Base-by-base conservation (phyloP, 1,140 invertebrate species). In the Limonius californicus region DNA sequence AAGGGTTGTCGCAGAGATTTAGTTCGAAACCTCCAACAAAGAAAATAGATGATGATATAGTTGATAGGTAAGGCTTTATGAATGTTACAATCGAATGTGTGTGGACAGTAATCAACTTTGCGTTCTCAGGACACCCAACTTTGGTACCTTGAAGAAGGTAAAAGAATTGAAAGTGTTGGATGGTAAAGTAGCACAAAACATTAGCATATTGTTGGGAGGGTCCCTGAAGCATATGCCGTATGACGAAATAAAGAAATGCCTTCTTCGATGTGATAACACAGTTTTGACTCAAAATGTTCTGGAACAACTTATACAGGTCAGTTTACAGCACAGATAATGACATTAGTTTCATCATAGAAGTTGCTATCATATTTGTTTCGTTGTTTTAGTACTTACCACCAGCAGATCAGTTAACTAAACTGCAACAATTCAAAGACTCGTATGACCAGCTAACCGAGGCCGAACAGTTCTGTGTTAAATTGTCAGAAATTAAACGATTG, bases 381-480 rank as follows among this genome's bases (percentile, higher is more conserved):
- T n/a, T n/a, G 3, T 50, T 59, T 9, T 84, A 93, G 74, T 95
- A 95, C 76, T 81, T 98, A 59, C 97, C 97, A 47, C 88, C 88
- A 60, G 87, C 90, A 54, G 94, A 97, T 70, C 89, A 95, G 68
- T 79, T 99, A 2, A 90, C 90, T 47, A 87, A 90, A 69, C 74
- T 98, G 3, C 84, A 91, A 45, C 87, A 89, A 60, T 84, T 90
- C 57, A 89, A 91, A 72, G 85, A 89, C 39, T 85, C 88, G 39
- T 86, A 87, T 64, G 84, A 92, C 30, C 89, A 95, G 18, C 75
- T 99, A 32, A 90, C 92, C 0, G 94, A 95, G 68, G 92, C 95
- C 2, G 97, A 99, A 78, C 93, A 96, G 74, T 98, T 98, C 81
- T 89, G 90, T 50, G 86, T 95, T 1, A 93, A 90, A n/a, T 92